Base-by-base conservation (phyloP, 2,888 invertebrate genomes). In the Crocallis elinguaria region DNA sequence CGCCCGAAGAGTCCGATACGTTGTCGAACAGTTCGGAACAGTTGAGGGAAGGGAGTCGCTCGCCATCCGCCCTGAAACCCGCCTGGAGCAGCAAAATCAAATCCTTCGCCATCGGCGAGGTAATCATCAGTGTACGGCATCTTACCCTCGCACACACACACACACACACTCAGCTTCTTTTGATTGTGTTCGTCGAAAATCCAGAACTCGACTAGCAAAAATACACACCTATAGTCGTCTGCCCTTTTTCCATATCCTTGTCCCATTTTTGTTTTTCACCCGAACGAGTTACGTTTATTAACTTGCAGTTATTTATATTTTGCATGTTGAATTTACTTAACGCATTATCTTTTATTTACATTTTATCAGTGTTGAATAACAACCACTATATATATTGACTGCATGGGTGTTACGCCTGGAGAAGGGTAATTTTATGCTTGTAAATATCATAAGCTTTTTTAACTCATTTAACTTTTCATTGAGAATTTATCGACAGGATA, bases 31-130 rank as follows among this genome's bases (percentile, higher is more conserved):
- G 75, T 79, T 77, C 78, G 77, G 86, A 85, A 65, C 73, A 74
- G 55, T 76, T 69, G 78, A 75, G 76, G 74, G 86, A 86, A 68
- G 85, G 76, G 69, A 84, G 83, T 73, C 65, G 78, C 73, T 78
- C 85, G 77, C 79, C 84, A 66, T 71, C 83, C 69, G 72, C 75
- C 78, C 73, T 79, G 86, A 86, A 81, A 85, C 87, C 89, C 83
- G 86, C 84, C 84, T 86, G 88, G 90, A 90, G 86, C 89, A 88
- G 88, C 88, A 83, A 88, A 87, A 78, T 86, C 83, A 90, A 89
- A 91, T 80, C 90, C 88, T 89, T 89, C 78, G 90, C 91, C 86
- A 84, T 86, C 88, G 92, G 91, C 92, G 91, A 92, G 92, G 92
- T 92, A 92, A 90, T 77, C 83, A 86, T 81, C 72, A 84, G 78